A percentile compares a stretch with the other conserved stretches of the same genome.
Evolutionary conservation across 2,888 invertebrate genomes (phyloP).

Genomic region (Shargacucullia verbasci): DNA sequence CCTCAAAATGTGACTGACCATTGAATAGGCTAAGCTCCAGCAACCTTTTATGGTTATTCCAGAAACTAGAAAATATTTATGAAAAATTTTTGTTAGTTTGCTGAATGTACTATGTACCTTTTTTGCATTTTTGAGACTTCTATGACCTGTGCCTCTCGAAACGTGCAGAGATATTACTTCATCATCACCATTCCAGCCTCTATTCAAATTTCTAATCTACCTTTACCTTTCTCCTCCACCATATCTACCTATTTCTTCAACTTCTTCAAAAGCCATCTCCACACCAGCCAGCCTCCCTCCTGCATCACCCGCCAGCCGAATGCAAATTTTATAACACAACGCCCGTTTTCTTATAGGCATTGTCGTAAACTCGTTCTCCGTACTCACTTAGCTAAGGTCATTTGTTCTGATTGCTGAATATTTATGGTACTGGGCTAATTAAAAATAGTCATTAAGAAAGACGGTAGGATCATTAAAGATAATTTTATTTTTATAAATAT

Average conservation of each 20-base stretch:
- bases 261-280: constrained; percentile 65
- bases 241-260: background rate
- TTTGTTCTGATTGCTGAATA: constrained; percentile 78
- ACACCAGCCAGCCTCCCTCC: constrained; percentile 62
- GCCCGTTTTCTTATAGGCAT: constrained; percentile 85
- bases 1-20: too few species aligned
- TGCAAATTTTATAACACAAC: constrained; percentile 88
- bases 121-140: too few species aligned
- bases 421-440: constrained; percentile 47
- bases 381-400: constrained; percentile 82
- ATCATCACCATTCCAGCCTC: too few species aligned
- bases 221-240: background rate
- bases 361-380: constrained; percentile 78
- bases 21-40: too few species aligned
- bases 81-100: too few species aligned
- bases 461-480: background rate
- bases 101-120: too few species aligned
- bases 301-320: constrained; percentile 84
- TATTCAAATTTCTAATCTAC: too few species aligned
- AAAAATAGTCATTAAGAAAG: constrained; percentile 26
- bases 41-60: too few species aligned
- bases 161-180: too few species aligned
- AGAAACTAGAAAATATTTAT: too few species aligned
- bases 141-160: too few species aligned
- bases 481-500: too few species aligned